A percentile compares a stretch with the other conserved stretches of the same genome.
These are phyloP conservation scores for Anser brachyrhynchus DNA, from an alignment of 2,113 vertebrate species.

Conservation along the genomic window DNA sequence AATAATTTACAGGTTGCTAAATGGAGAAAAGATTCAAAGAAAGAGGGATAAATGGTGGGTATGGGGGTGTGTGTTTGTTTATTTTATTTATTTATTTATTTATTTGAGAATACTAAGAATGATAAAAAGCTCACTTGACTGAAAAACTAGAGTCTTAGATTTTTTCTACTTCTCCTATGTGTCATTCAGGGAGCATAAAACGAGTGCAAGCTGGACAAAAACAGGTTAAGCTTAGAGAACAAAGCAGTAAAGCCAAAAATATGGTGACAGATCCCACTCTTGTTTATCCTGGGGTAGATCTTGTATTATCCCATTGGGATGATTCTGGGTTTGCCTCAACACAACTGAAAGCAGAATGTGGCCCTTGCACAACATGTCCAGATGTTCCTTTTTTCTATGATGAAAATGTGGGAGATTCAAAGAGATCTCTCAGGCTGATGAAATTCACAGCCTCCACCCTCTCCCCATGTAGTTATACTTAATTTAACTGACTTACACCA, in stretches of 20 bases:
- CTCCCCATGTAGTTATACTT: background rate
- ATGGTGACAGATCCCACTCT: background rate
- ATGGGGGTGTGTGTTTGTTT: background rate
- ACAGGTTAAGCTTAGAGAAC: slow-evolving; percentile 1
- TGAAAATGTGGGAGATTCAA: slow-evolving; percentile 44
- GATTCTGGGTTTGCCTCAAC: slow-evolving; percentile 21
- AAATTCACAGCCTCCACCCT: slow-evolving; percentile 52
- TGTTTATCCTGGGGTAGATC: slow-evolving; percentile 41
- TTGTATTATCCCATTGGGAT: slow-evolving; percentile 13
- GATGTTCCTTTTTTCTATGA: slow-evolving; percentile 41
- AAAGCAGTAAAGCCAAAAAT: background rate
- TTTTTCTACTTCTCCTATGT: background rate
- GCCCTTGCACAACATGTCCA: slow-evolving; percentile 53
- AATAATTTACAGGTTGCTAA: background rate
- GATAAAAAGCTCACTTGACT: background rate
- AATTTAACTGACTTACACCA: slow-evolving; percentile 21
- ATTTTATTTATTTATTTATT: background rate
- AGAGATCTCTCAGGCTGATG: slow-evolving; percentile 11
- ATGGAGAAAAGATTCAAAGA: background rate
- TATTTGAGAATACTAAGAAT: background rate
- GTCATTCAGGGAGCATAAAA: background rate
- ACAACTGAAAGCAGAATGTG: slow-evolving; percentile 14
- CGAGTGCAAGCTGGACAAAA: background rate
- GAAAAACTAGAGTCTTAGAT: background rate
- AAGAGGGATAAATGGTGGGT: background rate